Base-by-base conservation (phyloP, 1,140 invertebrate species). In the Panonychus citri region DNA sequence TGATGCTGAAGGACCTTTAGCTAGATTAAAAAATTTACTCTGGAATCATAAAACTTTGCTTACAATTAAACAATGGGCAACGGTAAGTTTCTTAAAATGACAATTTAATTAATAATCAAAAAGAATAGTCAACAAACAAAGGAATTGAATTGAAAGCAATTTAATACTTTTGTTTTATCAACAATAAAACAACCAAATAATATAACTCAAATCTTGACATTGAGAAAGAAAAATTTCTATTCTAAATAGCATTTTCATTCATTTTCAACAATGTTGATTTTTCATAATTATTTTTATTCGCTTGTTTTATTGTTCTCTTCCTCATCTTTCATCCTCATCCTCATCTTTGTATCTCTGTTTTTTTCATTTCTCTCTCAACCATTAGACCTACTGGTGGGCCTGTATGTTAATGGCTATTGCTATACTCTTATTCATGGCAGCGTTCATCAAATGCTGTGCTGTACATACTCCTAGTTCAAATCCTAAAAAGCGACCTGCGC, bases 401-500 rank as follows among this genome's bases (percentile, higher is more conserved):
- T 90, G 95, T 55, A 72, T 96, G 57, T 69, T 97, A 10, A 85
- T 91, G 71, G 80, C 83, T 24, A 81, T 98, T 52, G 81, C 76
- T 37, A 83, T 97, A 64, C 80, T 98, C 10, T 80, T 95, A 58
- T 80, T 90, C 63, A 97, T 98, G 91, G 91, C 86, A 26, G 71
- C 90, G n/a, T 97, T 99, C 70, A 95, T 99, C 63, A 96, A 97
- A 69, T 94, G 93, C 67, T 98, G 93, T 72, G 93, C 94, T 17
- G 93, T 98, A 53, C 93, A 98, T 69, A 98, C 94, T 43, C 94
- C 94, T 21, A 94, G 88, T 50, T 90, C 83, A 53, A 95, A 96
- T 76, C 91, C 91, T 12, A 88, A 89, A 68, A 83, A 86, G 65
- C 80, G 82, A 51, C 83, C 85, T 0, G 83, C 84, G 5, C 76